A percentile compares a stretch with the other conserved stretches of the same genome.
phyloP scores from a whole-genome alignment of 2,113 vertebrate genomes.

The Sarotherodon lohbergeri region DNA sequence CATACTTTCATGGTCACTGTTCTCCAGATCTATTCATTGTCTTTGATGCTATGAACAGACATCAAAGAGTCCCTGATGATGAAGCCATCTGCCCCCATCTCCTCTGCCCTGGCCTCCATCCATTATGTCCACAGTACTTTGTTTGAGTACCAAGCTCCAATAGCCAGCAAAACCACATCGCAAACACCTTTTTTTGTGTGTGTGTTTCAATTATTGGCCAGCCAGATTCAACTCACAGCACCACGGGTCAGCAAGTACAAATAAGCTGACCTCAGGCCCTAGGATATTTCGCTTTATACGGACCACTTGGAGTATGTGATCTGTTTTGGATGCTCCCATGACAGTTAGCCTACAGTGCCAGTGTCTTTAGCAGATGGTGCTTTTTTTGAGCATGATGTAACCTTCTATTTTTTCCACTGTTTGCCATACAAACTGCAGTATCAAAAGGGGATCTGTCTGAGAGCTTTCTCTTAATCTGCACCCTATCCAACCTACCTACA shows the following conservation, averaged over 20 bases:
- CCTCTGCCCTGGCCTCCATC: constrained; percentile 49
- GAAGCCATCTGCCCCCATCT: constrained; percentile 54
- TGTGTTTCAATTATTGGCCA: constrained; percentile 54
- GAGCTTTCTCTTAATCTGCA: not conserved
- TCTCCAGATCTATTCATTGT: constrained; percentile 24
- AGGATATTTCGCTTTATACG: constrained; percentile 23
- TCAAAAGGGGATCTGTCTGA: not conserved
- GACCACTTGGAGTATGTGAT: constrained; percentile 36
- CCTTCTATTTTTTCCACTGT: not conserved
- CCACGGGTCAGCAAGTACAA: constrained; percentile 49
- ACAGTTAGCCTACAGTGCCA: constrained; percentile 21
- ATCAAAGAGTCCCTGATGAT: constrained; percentile 58
- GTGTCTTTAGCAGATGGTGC: constrained; percentile 52
- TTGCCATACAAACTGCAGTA: not conserved
- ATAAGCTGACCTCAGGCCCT: constrained; percentile 41
- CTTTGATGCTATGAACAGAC: constrained; percentile 50
- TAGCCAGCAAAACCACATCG: constrained; percentile 45
- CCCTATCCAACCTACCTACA: not conserved
- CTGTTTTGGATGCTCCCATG: constrained; percentile 43
- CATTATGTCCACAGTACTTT: constrained; percentile 64
- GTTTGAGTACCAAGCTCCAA: constrained; percentile 59
- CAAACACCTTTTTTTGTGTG: constrained; percentile 51
- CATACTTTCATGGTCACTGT: constrained; percentile 9
- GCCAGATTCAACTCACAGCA: constrained; percentile 34
- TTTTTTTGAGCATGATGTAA: constrained; percentile 10